Percentiles rank a stretch among this genome's conserved stretches.
Evolutionary conservation across 2,888 invertebrate species (phyloP).

Genomic region (Mayetiola destructor): DNA sequence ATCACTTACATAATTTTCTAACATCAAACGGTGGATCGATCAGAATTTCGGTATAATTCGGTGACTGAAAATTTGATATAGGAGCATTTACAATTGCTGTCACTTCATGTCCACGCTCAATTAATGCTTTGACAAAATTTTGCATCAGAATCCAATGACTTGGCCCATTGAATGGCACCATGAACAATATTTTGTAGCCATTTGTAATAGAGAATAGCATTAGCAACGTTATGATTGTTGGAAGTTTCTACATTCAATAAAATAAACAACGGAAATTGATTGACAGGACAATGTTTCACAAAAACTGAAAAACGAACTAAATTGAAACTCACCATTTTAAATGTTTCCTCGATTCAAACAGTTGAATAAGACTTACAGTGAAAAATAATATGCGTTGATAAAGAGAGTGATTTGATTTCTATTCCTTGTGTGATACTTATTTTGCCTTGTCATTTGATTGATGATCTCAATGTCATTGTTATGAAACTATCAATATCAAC

Average conservation of each 20-base stretch:
- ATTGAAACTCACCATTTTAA: not conserved
- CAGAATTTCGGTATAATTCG: slow-evolving; percentile 36
- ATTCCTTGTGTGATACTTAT: too few relatives aligned
- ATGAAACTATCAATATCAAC: too few relatives aligned
- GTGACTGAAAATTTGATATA: not conserved
- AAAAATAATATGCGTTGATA: not conserved
- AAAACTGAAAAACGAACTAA: not conserved
- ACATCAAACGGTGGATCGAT: slow-evolving; percentile 31
- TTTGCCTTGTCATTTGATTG: too few relatives aligned
- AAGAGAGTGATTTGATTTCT: too few relatives aligned
- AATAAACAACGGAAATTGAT: not conserved
- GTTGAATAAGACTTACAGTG: not conserved
- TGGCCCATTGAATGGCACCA: slow-evolving; percentile 18
- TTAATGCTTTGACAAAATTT: slow-evolving; percentile 17
- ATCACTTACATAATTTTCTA: slow-evolving; percentile 18
- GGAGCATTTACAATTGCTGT: slow-evolving; percentile 23
- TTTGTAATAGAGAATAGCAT: not conserved
- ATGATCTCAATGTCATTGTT: too few relatives aligned
- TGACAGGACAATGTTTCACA: not conserved
- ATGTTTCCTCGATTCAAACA: not conserved
- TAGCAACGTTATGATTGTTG: not conserved
- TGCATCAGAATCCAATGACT: slow-evolving; percentile 20
- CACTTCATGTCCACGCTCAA: slow-evolving; percentile 26
- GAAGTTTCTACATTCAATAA: too few relatives aligned
- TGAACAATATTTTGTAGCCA: slow-evolving; percentile 7